These are phyloP conservation scores for Sanderia malayensis DNA, from an alignment of 30 jellyfish, hydroid and myxozoan species.

Conservation along the genomic window DNA sequence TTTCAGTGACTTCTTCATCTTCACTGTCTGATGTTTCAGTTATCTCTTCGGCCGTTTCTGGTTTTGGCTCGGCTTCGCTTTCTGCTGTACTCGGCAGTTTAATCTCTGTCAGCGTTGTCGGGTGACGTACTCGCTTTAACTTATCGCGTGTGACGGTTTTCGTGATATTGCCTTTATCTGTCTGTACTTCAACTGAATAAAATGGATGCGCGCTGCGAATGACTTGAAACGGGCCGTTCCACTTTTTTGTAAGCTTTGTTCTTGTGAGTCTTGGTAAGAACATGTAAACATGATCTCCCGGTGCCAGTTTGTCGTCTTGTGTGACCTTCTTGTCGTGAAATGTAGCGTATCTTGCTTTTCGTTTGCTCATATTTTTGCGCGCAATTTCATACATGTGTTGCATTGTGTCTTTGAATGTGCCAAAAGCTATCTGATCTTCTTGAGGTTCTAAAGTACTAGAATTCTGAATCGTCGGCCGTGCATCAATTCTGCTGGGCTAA, in stretches of 20 bases:
- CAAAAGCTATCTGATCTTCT: neutral
- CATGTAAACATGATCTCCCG: slow-evolving; percentile 12
- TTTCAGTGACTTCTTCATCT: too few relatives aligned
- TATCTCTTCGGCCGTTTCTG: too few relatives aligned
- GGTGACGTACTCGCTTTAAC: too few relatives aligned
- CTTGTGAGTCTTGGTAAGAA: slow-evolving; percentile 15
- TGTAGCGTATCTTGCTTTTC: slow-evolving; percentile 21
- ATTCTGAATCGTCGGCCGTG: slow-evolving; percentile 26
- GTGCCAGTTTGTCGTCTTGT: slow-evolving; percentile 1
- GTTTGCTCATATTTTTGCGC: slow-evolving; percentile 9
- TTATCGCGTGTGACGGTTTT: slow-evolving; percentile 37
- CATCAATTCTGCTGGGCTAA: slow-evolving; percentile 42
- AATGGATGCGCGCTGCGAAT: neutral
- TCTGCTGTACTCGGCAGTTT: too few relatives aligned
- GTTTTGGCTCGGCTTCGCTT: too few relatives aligned
- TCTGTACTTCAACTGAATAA: slow-evolving; percentile 12
- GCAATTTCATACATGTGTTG: slow-evolving; percentile 12
- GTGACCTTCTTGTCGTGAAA: slow-evolving; percentile 23
- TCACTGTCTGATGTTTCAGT: too few relatives aligned
- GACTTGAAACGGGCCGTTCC: slow-evolving; percentile 43
- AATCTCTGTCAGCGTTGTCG: too few relatives aligned
- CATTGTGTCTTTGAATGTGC: neutral
- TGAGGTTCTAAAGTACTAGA: slow-evolving; percentile 14
- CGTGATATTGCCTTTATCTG: slow-evolving; percentile 7
- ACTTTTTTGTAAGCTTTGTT: neutral